Conservation (phyloP, 2,113 vertebrate genomes). For the Mormoops blainvillei region DNA sequence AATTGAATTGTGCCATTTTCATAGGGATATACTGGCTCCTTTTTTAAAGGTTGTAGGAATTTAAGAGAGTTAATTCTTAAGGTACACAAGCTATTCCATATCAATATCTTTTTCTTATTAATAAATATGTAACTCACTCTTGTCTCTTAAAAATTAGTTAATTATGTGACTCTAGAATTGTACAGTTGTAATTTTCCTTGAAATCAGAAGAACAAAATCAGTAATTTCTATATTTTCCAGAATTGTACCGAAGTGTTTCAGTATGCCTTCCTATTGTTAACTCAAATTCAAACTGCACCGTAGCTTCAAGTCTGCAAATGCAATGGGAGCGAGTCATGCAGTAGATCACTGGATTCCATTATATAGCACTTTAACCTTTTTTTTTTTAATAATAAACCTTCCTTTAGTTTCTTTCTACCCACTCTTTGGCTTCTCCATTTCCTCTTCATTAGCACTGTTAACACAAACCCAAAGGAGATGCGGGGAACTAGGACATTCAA, state of each 20-base stretch:
- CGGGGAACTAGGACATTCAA: background rate
- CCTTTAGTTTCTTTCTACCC: background rate
- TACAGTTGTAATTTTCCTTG: background rate
- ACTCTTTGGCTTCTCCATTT: background rate
- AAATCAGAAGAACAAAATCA: conserved; percentile 19
- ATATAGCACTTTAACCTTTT: background rate
- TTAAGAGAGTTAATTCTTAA: conserved; percentile 6
- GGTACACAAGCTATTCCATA: background rate
- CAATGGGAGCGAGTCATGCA: background rate
- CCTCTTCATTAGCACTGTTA: background rate
- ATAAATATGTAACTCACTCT: background rate
- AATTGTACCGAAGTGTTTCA: background rate
- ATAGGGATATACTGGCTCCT: background rate
- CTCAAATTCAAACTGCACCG: background rate
- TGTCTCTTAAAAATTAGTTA: conserved; percentile 6
- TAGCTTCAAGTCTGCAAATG: background rate
- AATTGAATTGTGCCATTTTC: conserved; percentile 21
- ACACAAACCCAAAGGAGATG: background rate
- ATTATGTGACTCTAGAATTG: conserved; percentile 1
- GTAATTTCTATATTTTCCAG: background rate
- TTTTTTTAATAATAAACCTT: background rate
- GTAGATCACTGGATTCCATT: background rate
- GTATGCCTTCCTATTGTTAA: background rate
- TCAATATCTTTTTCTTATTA: background rate
- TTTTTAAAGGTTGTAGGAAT: conserved; percentile 12